Evolutionary conservation across 2,797 vertebrate species (phyloP).

Genomic region (Chaetophractus vellerosus): DNA sequence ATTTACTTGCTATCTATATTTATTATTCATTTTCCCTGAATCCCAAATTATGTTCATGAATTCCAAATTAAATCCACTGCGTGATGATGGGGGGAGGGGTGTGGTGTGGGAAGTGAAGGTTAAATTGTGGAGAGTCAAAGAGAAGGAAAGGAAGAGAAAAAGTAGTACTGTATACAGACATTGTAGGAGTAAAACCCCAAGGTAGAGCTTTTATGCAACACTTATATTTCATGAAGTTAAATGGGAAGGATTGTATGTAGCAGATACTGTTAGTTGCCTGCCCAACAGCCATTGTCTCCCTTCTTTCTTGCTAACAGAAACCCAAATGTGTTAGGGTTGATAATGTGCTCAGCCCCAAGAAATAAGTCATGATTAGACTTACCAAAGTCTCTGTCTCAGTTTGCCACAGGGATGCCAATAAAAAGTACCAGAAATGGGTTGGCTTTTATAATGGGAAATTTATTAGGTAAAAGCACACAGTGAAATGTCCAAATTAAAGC

Average conservation of each 20-base stretch:
- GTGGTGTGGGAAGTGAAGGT: background rate
- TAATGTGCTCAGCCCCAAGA: background rate
- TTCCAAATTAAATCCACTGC: background rate
- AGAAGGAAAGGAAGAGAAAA: background rate
- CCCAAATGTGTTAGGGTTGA: background rate
- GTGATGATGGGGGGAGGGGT: background rate
- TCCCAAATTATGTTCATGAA: background rate
- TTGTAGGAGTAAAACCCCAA: background rate
- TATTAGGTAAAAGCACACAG: too few relatives aligned
- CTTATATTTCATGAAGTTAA: background rate
- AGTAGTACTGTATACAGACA: background rate
- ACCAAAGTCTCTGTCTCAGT: background rate
- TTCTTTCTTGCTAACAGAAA: slow-evolving; percentile 6
- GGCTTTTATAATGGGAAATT: too few relatives aligned
- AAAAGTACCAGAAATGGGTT: too few relatives aligned
- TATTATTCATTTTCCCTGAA: slow-evolving; percentile 27
- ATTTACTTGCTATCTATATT: background rate
- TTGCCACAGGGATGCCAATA: too few relatives aligned
- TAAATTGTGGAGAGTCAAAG: background rate
- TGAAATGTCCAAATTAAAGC: too few relatives aligned
- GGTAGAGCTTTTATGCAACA: background rate
- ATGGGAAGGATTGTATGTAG: background rate
- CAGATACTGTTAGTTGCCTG: too few relatives aligned
- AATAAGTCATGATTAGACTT: background rate
- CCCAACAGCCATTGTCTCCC: background rate